Conservation (phyloP, 2,888 invertebrate genomes). For the Scaptomyza flava region DNA sequence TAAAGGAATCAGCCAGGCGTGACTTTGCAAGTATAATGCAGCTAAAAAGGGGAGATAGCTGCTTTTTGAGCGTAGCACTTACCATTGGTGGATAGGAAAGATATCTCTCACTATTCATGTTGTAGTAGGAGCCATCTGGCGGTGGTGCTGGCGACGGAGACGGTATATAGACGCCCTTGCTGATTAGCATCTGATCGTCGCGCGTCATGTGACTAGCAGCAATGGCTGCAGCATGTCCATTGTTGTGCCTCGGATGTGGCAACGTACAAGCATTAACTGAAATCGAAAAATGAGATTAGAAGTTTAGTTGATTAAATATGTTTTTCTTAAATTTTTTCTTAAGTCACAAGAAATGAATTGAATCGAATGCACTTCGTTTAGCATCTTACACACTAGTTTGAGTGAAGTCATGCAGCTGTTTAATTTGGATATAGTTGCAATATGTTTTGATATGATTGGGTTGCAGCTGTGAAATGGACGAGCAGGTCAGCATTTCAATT, state of each 20-base stretch:
- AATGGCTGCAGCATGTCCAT: slow-evolving; percentile 65
- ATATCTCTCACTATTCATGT: slow-evolving; percentile 91
- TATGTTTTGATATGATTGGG: slow-evolving; percentile 1
- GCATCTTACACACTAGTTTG: too few species aligned
- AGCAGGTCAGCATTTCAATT: background rate
- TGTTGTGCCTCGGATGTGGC: slow-evolving; percentile 84
- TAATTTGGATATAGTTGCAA: background rate
- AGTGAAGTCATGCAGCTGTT: background rate
- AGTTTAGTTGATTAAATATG: background rate
- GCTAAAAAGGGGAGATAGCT: slow-evolving; percentile 9
- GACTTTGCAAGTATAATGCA: slow-evolving; percentile 19
- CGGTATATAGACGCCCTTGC: slow-evolving; percentile 84
- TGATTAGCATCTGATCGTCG: slow-evolving; percentile 85
- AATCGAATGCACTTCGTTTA: too few species aligned
- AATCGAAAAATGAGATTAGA: slow-evolving; percentile 23
- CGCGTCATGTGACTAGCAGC: slow-evolving; percentile 75
- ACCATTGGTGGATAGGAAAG: slow-evolving; percentile 91
- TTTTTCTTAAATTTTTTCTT: too few species aligned
- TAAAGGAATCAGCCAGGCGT: slow-evolving; percentile 29
- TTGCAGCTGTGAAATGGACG: background rate
- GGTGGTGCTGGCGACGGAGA: slow-evolving; percentile 90
- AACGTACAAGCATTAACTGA: slow-evolving; percentile 84
- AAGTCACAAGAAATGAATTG: too few species aligned
- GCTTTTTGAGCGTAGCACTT: slow-evolving; percentile 52
- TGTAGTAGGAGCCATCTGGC: slow-evolving; percentile 91